Base-by-base conservation (phyloP, 1,140 invertebrate species). In the Geopemphigus sp. region DNA sequence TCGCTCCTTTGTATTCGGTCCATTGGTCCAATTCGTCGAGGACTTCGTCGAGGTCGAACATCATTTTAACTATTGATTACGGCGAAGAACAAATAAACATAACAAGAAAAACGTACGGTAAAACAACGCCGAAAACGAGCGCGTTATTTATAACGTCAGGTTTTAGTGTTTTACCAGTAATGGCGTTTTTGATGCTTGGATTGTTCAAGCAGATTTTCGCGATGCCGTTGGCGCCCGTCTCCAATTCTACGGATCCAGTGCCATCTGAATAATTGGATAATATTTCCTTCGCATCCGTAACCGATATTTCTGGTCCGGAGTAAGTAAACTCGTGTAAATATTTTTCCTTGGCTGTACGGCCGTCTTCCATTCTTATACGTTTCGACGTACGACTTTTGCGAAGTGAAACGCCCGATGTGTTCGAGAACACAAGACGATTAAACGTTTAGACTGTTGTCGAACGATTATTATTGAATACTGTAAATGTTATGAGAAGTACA, bases 1-100 rank as follows among this genome's bases (percentile, higher is more conserved):
- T 84, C 1, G 90, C 80, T 17, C 87, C 89, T 86, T 89, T 90
- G 11, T 89, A 90, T n/a, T 83, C 82, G 24, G 83, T 81, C 88
- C 88, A 88, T 10, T 83, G 80, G 82, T 89, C 86, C 22, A 91
- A 83, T 53, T 86, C 83, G 17, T 80, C 50, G 0, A 90, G 83
- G 54, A 85, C 84, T 26, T 88, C 84, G 17, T 85, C 82, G 5
- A 91, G 85, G 22, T 90, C 86, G 4, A 87, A 85, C 88, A 90
- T 90, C 90, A 91, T 91, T 81, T 85, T 85, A 45, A 89, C 90
- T 89, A 6, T 63, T 39, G 32, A 57, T 57, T 22, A 5, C 0
- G 1, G 26, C 8, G 1, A 6, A 29, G 5, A 61, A 61, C 6
- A 6, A 17, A 24, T 24, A 26, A 29, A n/a, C n/a, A n/a, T n/a